Base-by-base conservation (phyloP, 2,888 invertebrate genomes). In the Eugnorisma glareosa region DNA sequence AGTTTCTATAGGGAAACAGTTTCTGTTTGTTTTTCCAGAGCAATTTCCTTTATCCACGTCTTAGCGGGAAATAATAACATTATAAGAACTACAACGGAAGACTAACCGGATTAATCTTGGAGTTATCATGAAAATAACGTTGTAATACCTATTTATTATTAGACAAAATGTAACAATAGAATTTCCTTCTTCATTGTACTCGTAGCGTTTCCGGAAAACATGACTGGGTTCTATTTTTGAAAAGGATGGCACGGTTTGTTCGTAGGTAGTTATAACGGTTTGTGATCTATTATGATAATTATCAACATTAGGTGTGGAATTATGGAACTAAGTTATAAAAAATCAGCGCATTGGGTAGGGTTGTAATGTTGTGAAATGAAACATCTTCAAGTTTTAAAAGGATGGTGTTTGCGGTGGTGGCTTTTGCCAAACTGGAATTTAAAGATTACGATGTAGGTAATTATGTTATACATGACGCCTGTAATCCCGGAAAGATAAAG, bases 41-140 rank as follows among this genome's bases (percentile, higher is more conserved):
- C 71, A 84, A 81, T 81, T 66, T 83, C 81, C 74, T 72, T 54
- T n/a, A 28, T 24, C 64, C 43, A 79, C 37, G 63, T 67, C 67
- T 81, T 64, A 81, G 66, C 68, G 48, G 69, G 54, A 77, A 67
- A 75, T 73, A 85, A 85, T 81, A 59, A 57, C 28, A 45, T 67
- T 72, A 75, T 48, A 35, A 67, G 54, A 13, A 48, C 15, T 35
- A 70, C 45, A 45, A 61, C 7, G 64, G 35, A 73, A 83, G 40
- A 28, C 15, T 28, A 59, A 54, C 37, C 28, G 69, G 48, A 68
- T 82, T 83, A 40, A 71, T 74, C 64, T 79, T 40, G 4, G 18
- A 68, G 40, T 59, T 35, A 59, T 57, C 10, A 35, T 67, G 54
- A 69, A 63, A 77, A 70, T 43, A n/a, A 54, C 54, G 15, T 24